Evolutionary conservation across 2,113 vertebrate species (phyloP).

Genomic region (Glaucomys volans): DNA sequence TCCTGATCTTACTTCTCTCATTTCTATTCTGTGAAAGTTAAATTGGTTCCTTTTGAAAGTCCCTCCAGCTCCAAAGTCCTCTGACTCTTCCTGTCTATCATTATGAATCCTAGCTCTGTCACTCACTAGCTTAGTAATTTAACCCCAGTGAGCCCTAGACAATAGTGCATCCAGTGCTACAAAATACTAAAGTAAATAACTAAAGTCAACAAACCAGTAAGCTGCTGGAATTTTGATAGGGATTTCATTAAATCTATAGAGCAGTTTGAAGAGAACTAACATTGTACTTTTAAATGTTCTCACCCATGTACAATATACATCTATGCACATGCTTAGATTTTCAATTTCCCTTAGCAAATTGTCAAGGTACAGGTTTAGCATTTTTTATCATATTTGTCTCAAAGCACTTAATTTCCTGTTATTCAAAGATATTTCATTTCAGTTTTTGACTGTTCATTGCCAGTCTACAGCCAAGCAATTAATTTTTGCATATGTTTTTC

Average conservation of each 20-base stretch:
- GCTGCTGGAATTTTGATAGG: neutral
- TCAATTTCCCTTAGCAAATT: neutral
- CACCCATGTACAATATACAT: neutral
- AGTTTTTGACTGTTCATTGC: neutral
- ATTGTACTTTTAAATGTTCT: neutral
- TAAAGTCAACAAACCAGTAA: neutral
- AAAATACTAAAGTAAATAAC: neutral
- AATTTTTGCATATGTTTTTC: neutral
- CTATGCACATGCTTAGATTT: neutral
- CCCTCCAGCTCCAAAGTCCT: neutral
- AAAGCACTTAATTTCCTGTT: neutral
- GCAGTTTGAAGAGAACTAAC: neutral
- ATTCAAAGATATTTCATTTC: constrained; percentile 10
- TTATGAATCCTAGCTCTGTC: neutral
- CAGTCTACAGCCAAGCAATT: neutral
- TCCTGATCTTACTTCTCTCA: neutral
- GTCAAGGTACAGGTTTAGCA: neutral
- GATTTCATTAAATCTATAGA: neutral
- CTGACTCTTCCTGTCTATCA: neutral
- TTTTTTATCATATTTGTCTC: neutral
- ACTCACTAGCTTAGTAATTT: neutral
- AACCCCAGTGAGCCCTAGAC: neutral
- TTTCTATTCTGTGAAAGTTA: constrained; percentile 20
- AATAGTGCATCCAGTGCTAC: neutral
- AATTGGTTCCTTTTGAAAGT: neutral